Base-by-base conservation (phyloP, 2,113 vertebrate species). In the Gadus chalcogrammus region DNA sequence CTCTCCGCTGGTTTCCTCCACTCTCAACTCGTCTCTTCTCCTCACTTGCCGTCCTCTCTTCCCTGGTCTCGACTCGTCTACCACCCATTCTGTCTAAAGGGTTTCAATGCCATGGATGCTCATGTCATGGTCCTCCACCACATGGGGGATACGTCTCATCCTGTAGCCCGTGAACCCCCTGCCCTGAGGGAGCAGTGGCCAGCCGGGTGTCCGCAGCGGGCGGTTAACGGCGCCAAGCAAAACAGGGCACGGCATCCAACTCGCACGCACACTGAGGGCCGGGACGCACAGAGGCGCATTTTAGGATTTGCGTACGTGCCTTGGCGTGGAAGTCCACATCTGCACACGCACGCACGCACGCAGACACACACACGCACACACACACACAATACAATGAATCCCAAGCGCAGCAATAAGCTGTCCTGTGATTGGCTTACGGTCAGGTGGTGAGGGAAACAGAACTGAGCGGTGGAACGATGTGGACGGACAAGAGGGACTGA, bases 131-230 rank as follows among this genome's bases (percentile, higher is more conserved):
- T 35, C 31, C 31, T 35, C 31, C 31, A 35, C 31, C 31, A 35
- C 31, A 0, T 35, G 31, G 4, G 31, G 31, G 31, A 35, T 35
- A 4, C 31, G 6, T 35, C 31, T 35, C 31, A 35, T 35, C 4
- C 31, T 35, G 31, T 35, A 35, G 4, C 31, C 4, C 31, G 5
- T 35, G 31, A 2, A 35, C 31, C 31, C 31, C 31, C 4, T 35
- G 6, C 31, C 31, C 4, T 5, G 31, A 4, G 6, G 31, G 4
- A 35, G 31, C 31, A 35, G 31, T 35, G 4, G 13, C 65, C 72
- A 75, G 71, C 82, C 72, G 76, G 78, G 82, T 52, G 70, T 84
- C 72, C 70, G 63, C 65, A 78, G 31, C 6, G 31, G 31, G 31
- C 31, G 1, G 31, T 35, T 4, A 35, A 35, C 4, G 31, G 4